Percentiles rank a stretch among this genome's conserved stretches.
phyloP scores from a whole-genome alignment of 2,888 invertebrate species.

The Philopedon plagiatum region DNA sequence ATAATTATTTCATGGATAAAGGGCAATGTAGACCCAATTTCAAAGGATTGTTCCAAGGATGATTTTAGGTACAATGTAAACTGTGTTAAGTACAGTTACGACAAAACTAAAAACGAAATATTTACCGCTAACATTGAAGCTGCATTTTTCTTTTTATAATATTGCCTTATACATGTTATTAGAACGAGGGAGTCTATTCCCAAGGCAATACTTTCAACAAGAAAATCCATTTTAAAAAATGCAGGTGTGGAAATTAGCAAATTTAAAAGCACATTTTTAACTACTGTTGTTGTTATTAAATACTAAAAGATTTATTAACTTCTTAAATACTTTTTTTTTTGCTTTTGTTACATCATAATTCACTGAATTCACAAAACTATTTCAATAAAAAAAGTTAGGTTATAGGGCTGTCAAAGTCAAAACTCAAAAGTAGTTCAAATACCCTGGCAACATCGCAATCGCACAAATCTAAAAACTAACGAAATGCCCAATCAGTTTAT shows the following conservation, averaged over 20 bases:
- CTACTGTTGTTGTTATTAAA: background rate
- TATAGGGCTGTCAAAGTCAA: background rate
- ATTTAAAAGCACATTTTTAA: background rate
- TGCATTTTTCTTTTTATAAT: constrained; percentile 81
- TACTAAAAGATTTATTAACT: constrained; percentile 2
- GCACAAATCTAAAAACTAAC: no score
- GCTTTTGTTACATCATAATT: constrained; percentile 14
- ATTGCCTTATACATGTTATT: constrained; percentile 81
- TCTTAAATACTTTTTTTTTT: background rate
- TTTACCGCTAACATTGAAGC: constrained; percentile 82
- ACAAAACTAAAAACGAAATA: no score
- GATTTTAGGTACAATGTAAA: no score
- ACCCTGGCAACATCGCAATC: no score
- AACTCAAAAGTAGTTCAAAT: background rate
- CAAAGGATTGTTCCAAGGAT: no score
- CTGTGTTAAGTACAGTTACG: no score
- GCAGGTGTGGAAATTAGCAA: constrained; percentile 34
- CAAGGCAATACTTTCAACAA: constrained; percentile 81
- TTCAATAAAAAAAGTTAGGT: background rate
- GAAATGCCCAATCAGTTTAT: no score
- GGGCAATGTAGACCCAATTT: no score
- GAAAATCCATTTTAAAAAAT: constrained; percentile 76
- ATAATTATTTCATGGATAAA: no score
- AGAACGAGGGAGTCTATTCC: constrained; percentile 83
- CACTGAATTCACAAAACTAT: no score